Base-by-base conservation (phyloP, 2,888 invertebrate species). In the Pheosia tremula region DNA sequence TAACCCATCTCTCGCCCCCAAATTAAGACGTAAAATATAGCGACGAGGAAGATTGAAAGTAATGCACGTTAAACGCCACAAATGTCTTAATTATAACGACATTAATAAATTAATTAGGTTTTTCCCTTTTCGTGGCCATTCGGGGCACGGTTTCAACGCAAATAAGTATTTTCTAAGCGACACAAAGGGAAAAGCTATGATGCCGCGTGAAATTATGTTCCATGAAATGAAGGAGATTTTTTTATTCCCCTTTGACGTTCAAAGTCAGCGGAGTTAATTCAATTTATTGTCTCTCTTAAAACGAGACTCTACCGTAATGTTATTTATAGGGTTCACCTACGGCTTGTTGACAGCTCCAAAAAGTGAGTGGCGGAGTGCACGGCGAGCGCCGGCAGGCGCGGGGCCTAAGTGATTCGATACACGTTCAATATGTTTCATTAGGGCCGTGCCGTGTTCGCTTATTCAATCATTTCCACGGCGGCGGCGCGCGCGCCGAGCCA, bases 401-500 rank as follows among this genome's bases (percentile, higher is more conserved):
- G 81, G 76, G 84, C 83, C 90, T 93, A 93, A 93, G 93, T 93
- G 93, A 91, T 90, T 91, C 91, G 90, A 93, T 93, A 93, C 90
- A 90, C 87, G 89, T 91, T 91, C 93, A 92, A 93, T 93, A 93
- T 91, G 92, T 93, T 93, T 93, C 92, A 93, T 93, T 93, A 93
- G 85, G 86, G 81, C 43, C 87, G 86, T 82, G 75, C 88, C 86
- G 86, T 82, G 87, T 82, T 85, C 86, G 89, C 85, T 93, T 90
- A 93, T 93, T 93, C 89, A 92, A 93, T 93, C 90, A 93, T 86
- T 89, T 86, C 84, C 84, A 80, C 84, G 82, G 84, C 81, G 82
- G 68, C 68, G 71, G 70, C 81, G 84, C 84, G 82, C 79, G 83
- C 84, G 84, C 81, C 81, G 77, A 81, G 72, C 83, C 73, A 78